Conservation (phyloP, 2,113 vertebrate genomes). For the Oxyura jamaicensis region DNA sequence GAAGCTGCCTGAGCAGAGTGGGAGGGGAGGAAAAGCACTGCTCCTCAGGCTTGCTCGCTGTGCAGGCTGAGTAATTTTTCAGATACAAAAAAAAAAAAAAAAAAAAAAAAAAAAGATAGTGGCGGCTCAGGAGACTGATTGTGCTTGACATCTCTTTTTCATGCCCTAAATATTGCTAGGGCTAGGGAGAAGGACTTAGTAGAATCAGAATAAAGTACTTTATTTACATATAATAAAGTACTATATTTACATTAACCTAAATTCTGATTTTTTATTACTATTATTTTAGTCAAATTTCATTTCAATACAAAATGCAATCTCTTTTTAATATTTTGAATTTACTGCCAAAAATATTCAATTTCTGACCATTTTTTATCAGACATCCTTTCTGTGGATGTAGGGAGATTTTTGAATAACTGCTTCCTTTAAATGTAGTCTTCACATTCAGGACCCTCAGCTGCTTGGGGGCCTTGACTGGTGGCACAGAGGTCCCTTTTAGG, state of each 20-base stretch:
- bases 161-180: neutral
- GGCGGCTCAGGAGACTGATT: neutral
- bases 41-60: neutral
- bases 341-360: neutral
- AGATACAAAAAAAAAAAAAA: neutral
- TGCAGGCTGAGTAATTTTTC: neutral
- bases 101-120: neutral
- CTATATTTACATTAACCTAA: neutral
- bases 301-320: neutral
- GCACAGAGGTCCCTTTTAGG: neutral
- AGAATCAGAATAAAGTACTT: neutral
- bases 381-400: rapidly evolving
- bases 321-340: neutral
- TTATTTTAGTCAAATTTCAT: neutral
- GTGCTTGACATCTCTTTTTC: neutral
- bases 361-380: neutral
- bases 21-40: neutral
- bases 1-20: neutral
- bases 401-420: neutral
- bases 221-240: neutral
- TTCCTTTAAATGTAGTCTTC: neutral
- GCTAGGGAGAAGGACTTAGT: neutral
- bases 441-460: neutral
- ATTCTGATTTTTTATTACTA: neutral
- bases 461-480: neutral